Evolutionary conservation across 2,888 invertebrate genomes (phyloP).

Genomic region (Sinohyriopsis cumingii): DNA sequence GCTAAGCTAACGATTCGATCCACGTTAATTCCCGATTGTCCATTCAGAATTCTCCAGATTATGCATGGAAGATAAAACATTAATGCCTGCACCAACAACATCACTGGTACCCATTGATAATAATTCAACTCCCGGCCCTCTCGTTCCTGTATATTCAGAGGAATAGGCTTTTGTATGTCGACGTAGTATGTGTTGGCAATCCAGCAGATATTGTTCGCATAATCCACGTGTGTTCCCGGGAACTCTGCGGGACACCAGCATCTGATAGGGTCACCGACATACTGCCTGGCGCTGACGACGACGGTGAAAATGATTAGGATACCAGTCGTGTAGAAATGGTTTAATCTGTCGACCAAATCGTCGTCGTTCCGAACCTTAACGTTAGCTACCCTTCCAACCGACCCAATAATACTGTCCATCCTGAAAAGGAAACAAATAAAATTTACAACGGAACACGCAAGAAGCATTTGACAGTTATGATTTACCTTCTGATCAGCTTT

Average conservation of each 20-base stretch:
- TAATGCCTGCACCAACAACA: slow-evolving; percentile 73
- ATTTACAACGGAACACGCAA: too few relatives aligned
- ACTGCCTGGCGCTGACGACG: slow-evolving; percentile 70
- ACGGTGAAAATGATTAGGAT: slow-evolving; percentile 70
- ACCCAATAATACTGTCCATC: slow-evolving; percentile 69
- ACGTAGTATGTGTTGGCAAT: slow-evolving; percentile 74
- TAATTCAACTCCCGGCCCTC: slow-evolving; percentile 64
- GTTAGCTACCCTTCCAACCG: slow-evolving; percentile 68
- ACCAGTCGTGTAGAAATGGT: slow-evolving; percentile 70
- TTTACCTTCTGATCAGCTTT: too few relatives aligned
- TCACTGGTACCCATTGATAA: slow-evolving; percentile 72
- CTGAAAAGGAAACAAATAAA: slow-evolving; percentile 38
- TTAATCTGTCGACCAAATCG: slow-evolving; percentile 69
- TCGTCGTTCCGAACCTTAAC: slow-evolving; percentile 71
- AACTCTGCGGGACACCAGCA: slow-evolving; percentile 74
- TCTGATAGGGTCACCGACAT: slow-evolving; percentile 70
- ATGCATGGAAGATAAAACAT: slow-evolving; percentile 74
- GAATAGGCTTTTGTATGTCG: slow-evolving; percentile 54
- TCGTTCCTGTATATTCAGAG: slow-evolving; percentile 43
- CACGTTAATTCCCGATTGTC: slow-evolving; percentile 74
- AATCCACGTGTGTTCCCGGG: slow-evolving; percentile 74
- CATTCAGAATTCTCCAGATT: slow-evolving; percentile 73
- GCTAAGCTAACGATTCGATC: slow-evolving; percentile 69
- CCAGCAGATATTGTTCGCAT: slow-evolving; percentile 75
- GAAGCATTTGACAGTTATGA: too few relatives aligned